Conservation (phyloP, 2,113 vertebrate genomes). For the Mesoclemmys tuberculata region DNA sequence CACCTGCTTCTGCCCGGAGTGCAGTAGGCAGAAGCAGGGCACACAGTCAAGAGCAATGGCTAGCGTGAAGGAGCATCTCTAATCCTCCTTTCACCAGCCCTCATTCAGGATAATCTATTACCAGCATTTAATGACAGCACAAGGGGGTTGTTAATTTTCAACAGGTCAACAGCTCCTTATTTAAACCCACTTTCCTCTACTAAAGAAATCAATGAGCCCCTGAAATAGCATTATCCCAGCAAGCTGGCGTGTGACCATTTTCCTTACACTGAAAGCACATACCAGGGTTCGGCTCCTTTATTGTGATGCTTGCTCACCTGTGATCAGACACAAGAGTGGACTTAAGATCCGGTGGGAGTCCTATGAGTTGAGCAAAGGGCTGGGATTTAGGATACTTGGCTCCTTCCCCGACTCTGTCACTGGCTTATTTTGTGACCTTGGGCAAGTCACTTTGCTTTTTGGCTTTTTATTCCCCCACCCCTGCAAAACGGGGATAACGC, state of each 20-base stretch:
- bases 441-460: background rate
- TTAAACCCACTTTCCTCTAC: conserved; percentile 5
- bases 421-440: background rate
- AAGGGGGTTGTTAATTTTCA: conserved; percentile 29
- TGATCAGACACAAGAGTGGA: background rate
- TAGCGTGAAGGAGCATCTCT: background rate
- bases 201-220: conserved; percentile 45
- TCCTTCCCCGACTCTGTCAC: background rate
- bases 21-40: background rate
- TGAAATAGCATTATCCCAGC: conserved; percentile 21
- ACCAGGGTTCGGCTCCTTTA: background rate
- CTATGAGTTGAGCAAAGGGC: background rate
- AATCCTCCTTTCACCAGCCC: conserved; percentile 2
- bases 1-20: background rate
- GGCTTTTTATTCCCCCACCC: background rate
- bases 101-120: conserved; percentile 27
- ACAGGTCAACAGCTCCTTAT: conserved; percentile 41
- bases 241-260: background rate
- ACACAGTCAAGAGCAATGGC: background rate
- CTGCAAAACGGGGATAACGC: background rate
- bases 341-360: background rate
- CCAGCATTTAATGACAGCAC: background rate
- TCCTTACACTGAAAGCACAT: background rate
- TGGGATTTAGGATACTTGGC: background rate
- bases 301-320: background rate